Conservation (phyloP, 1,140 invertebrate species). For the Aphis craccivora region DNA sequence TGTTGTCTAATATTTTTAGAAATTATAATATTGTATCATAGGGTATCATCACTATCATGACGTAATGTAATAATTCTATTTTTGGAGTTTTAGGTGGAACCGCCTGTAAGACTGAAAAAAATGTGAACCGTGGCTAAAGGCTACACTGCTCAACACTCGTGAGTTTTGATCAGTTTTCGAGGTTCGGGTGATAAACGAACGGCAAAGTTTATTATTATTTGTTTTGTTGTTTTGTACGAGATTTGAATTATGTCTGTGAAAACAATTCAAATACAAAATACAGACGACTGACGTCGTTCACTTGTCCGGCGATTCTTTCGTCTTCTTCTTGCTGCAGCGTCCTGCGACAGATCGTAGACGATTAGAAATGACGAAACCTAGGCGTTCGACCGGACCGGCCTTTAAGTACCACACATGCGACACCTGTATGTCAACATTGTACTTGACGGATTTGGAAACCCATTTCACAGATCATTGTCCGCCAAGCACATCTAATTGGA, state of each 20-base stretch:
- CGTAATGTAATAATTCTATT: not conserved
- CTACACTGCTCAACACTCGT: not conserved
- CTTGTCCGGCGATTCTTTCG: not conserved
- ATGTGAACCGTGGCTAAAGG: not conserved
- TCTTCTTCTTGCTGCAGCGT: not conserved
- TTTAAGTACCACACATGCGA: slow-evolving; percentile 40
- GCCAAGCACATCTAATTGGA: not conserved
- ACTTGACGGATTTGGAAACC: not conserved
- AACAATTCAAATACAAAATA: not conserved
- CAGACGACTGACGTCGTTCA: too few relatives aligned
- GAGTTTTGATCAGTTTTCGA: not conserved
- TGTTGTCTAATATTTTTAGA: too few relatives aligned
- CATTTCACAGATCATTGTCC: not conserved
- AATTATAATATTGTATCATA: not conserved
- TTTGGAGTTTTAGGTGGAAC: not conserved
- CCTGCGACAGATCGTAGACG: not conserved
- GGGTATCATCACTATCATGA: too few relatives aligned
- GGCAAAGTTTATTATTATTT: too few relatives aligned
- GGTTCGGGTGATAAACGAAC: not conserved
- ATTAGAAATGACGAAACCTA: not conserved
- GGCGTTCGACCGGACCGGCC: slow-evolving; percentile 11
- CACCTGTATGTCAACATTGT: slow-evolving; percentile 8
- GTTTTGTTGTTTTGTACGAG: not conserved
- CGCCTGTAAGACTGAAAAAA: not conserved
- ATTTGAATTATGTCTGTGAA: too few relatives aligned